These are phyloP conservation scores for Anguilla megastoma DNA, from an alignment of 2,797 vertebrate genomes.

Conservation along the genomic window DNA sequence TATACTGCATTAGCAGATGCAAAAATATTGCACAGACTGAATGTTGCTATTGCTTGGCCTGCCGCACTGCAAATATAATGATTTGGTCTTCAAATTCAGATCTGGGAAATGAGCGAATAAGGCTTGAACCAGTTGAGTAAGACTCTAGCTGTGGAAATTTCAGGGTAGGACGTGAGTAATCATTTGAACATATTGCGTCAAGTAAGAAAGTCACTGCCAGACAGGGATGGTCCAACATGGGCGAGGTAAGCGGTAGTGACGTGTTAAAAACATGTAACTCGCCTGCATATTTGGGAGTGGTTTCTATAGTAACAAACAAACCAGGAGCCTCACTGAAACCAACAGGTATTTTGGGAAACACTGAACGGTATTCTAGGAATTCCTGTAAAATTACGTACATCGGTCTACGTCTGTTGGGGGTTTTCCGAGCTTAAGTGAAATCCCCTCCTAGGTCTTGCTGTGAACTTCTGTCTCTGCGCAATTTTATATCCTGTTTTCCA, in stretches of 20 bases:
- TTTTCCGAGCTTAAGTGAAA: not conserved
- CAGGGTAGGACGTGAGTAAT: slow-evolving; percentile 33
- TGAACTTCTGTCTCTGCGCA: not conserved
- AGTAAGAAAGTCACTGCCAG: slow-evolving; percentile 34
- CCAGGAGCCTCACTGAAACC: not conserved
- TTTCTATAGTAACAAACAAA: not conserved
- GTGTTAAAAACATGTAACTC: not conserved
- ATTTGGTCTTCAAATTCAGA: not conserved
- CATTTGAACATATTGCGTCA: slow-evolving; percentile 27
- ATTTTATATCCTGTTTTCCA: not conserved
- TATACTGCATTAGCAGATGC: not conserved
- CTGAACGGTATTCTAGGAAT: not conserved
- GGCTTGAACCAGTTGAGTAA: not conserved
- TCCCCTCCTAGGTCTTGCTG: not conserved
- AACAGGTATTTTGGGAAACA: no score
- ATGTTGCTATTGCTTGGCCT: not conserved
- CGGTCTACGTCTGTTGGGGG: not conserved
- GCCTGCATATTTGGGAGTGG: not conserved
- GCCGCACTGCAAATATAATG: not conserved
- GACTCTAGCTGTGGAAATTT: slow-evolving; percentile 15
- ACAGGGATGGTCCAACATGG: slow-evolving; percentile 15
- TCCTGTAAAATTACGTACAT: not conserved
- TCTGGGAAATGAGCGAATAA: not conserved
- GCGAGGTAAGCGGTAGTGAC: not conserved
- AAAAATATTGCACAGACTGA: not conserved